phyloP scores from a whole-genome alignment of 2,888 invertebrate species.

The Dryomyza anilis region DNA sequence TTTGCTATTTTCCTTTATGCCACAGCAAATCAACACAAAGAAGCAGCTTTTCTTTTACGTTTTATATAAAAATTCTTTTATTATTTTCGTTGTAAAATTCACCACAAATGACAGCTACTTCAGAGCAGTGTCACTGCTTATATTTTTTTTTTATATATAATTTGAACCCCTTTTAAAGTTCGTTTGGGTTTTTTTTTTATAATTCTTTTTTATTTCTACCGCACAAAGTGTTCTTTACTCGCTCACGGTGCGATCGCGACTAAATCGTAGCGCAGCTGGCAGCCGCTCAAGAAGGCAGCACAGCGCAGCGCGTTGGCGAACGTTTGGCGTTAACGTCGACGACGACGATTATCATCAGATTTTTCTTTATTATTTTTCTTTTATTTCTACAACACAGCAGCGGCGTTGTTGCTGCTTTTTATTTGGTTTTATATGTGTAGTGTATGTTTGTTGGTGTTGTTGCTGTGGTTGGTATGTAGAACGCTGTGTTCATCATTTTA shows the following conservation, averaged over 20 bases:
- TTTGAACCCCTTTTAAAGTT: not conserved
- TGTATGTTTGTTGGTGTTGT: not conserved
- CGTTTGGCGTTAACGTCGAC: too few species aligned
- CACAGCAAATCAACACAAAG: too few species aligned
- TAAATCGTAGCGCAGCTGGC: constrained; percentile 40
- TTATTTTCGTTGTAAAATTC: too few species aligned
- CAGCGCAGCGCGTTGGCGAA: constrained; percentile 24
- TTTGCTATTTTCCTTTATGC: constrained; percentile 9
- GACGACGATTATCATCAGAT: constrained; percentile 27
- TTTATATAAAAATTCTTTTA: too few species aligned
- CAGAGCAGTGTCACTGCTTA: not conserved
- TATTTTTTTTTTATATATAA: too few species aligned
- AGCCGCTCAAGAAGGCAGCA: constrained; percentile 34
- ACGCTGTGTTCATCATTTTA: not conserved
- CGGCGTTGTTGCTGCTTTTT: constrained; percentile 6
- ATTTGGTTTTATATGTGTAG: not conserved
- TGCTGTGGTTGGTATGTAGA: not conserved
- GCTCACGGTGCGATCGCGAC: constrained; percentile 53
- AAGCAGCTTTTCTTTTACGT: too few species aligned
- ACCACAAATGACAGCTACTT: not conserved
- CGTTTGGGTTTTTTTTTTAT: not conserved
- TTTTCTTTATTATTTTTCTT: too few species aligned
- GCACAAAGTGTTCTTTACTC: constrained; percentile 41
- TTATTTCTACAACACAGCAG: too few species aligned
- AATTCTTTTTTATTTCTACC: not conserved